Conservation (phyloP, 2,797 vertebrate species). For the Scyliorhinus canicula region DNA sequence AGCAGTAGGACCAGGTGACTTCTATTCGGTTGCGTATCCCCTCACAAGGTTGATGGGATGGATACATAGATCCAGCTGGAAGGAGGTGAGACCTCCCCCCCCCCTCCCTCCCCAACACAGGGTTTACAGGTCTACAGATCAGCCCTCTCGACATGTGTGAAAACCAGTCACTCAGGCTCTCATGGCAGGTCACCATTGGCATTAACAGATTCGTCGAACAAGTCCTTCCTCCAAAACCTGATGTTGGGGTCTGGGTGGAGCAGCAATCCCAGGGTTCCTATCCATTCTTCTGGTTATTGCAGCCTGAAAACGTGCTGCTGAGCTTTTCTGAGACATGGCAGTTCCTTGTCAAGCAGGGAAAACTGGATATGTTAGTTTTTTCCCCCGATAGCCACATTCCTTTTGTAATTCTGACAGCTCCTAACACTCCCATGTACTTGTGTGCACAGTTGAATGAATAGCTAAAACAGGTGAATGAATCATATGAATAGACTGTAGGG, state of each 20-base stretch:
- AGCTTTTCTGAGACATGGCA: not conserved
- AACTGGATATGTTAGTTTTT: not conserved
- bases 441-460: not conserved
- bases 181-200: not conserved
- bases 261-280: not conserved
- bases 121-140: not conserved
- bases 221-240: not conserved
- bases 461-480: not conserved
- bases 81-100: not conserved
- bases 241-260: not conserved
- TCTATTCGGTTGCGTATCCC: not conserved
- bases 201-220: not conserved
- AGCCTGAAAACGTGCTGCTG: not conserved
- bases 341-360: not conserved
- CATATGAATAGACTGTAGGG: not conserved
- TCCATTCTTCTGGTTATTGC: not conserved
- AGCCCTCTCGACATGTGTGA: not conserved
- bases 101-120: not conserved
- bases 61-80: not conserved
- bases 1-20: not conserved
- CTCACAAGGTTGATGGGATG: no score
- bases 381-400: not conserved
- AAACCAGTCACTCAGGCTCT: not conserved
- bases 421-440: not conserved
- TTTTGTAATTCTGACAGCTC: not conserved